Evolutionary conservation across 2,113 vertebrate species (phyloP), one percentile per base, ranked within the genome.

Genomic region (Kryptolebias marmoratus): DNA sequence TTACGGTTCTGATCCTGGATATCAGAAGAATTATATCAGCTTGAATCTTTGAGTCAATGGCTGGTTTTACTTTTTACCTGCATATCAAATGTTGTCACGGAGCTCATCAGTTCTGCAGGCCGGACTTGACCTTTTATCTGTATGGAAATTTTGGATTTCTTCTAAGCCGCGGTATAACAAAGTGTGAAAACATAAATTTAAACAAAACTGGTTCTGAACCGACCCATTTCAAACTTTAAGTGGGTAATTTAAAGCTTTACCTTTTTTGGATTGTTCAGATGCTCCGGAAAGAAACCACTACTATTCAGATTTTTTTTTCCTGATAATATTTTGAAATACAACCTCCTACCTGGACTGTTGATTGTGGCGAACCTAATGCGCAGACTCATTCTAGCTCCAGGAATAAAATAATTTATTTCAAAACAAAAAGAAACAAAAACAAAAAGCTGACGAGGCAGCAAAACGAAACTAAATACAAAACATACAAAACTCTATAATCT

Each of bases 1-100:
- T 48, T 68, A 16, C 30, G 49, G 61, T 80, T 73, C 70, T 71
- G 71, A 83, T 73, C 77, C 49, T 47, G 36, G 64, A 44, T 71
- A 75, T 66, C 55, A 74, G 68, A 75, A 48, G 59, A 71, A 55
- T 39, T 28, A 30, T 50, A 42, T 65, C 30, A 52, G 55, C 61
- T 28, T 49, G 32, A 58, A 47, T 81, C 71, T 68, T 47, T 31
- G 30, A 32, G 64, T 66, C 74, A 48, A n/a, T 8, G 16, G 27
- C 15, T 2, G 5, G 15, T 68, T 66, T 75, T 59, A 48, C 4
- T 53, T 47, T 56, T 50, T 5, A 74, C 16, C 60, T 39, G 28
- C 42, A 28, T 68, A 39, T n/a, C 5, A 70, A 58, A 71, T 63
- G 49, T 57, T 42, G 36, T 55, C 13, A 2, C 47, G 31, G 48